Base-by-base conservation (phyloP, 2,888 invertebrate species). In the Ormyrus pomaceus region DNA sequence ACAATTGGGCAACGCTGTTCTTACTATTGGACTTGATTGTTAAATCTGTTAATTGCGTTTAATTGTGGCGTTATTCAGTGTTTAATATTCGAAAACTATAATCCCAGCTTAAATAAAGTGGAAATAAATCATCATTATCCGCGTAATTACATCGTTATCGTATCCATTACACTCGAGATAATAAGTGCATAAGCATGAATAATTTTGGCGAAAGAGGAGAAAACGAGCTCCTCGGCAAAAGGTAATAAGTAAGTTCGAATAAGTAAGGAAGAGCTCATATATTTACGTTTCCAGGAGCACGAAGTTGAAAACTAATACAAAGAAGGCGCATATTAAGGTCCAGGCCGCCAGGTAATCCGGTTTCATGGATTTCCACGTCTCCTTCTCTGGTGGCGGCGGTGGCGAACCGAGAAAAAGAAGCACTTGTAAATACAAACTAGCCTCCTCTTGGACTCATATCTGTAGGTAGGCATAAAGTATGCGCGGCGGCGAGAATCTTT, bases 261-360 rank as follows among this genome's bases (percentile, higher is more conserved):
- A 48, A 75, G 34, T 48, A 65, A 68, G 46, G 51, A 56, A 56
- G 34, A 34, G 59, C 55, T 50, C 71, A 45, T 74, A 50, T 92
- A 90, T 92, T 92, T 89, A 94, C 92, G 97, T 96, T 93, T 97
- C 97, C 85, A 97, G 92, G 82, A 97, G 92, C 86, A 97, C 96
- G 91, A 97, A 97, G 92, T 96, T 96, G 90, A 96, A 96, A 75
- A 96, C 95, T 84, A 97, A 92, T 83, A 96, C 94, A 89, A 96
- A 96, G 90, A 97, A 97, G 11, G 96, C 95, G 64, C 93, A 92
- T 84, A 97, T 94, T 83, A 97, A 91, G 34, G 95, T 95, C 95
- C 96, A 95, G 62, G 95, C 93, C 77, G 95, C 94, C 72, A 95
- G 88, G 89, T 95, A 94, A 90, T 96, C 95, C 0, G 96, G 95